Evolutionary conservation across 2,113 vertebrate species (phyloP).

Genomic region (Caretta caretta): DNA sequence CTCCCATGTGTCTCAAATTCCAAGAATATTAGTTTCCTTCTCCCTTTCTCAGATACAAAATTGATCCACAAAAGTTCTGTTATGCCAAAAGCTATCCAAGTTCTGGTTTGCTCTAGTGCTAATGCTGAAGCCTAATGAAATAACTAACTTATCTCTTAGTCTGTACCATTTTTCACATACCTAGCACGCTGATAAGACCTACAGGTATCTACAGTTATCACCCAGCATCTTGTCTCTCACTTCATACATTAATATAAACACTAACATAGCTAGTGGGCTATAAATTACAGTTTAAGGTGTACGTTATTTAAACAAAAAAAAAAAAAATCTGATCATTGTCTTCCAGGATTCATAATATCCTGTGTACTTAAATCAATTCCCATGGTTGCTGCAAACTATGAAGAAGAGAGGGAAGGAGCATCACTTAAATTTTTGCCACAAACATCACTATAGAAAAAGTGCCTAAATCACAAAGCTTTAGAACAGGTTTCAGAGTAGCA

Average conservation of each 20-base stretch:
- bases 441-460: background rate
- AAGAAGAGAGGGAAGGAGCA: background rate
- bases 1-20: background rate
- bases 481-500: background rate
- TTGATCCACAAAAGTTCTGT: background rate
- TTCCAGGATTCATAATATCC: background rate
- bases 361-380: background rate
- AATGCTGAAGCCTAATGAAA: slow-evolving; percentile 13
- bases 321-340: background rate
- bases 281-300: background rate
- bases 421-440: background rate
- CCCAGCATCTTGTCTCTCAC: background rate
- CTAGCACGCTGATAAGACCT: background rate
- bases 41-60: background rate
- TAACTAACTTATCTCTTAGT: background rate
- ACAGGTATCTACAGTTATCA: slow-evolving; percentile 1
- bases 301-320: background rate
- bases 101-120: background rate
- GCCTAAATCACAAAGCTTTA: background rate
- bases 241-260: background rate
- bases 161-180: slow-evolving; percentile 12
- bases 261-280: background rate
- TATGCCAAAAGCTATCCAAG: background rate
- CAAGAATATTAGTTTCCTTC: background rate
- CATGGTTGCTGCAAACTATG: background rate